Evolutionary conservation across 2,113 vertebrate genomes (phyloP), one percentile per base, ranked within the genome.

Genomic region (Sardina pilchardus): DNA sequence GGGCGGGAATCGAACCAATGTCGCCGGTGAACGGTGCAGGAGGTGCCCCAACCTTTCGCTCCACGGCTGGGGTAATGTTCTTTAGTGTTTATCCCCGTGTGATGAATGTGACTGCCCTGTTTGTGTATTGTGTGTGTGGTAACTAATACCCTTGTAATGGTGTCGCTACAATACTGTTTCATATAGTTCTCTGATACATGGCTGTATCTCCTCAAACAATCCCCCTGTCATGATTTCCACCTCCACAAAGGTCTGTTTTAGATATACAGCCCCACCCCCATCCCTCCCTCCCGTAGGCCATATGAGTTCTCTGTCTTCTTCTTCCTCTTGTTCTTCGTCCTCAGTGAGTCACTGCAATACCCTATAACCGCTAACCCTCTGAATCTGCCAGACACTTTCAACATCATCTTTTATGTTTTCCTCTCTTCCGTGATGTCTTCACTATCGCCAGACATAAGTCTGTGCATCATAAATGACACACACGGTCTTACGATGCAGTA

Each of bases 151-250:
- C n/a, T n/a, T n/a, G n/a, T n/a, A n/a, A n/a, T n/a, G n/a, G n/a
- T n/a, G n/a, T n/a, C n/a, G n/a, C n/a, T n/a, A n/a, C n/a, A n/a
- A n/a, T n/a, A n/a, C n/a, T 21, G 53, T 19, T 6, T 59, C 5
- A 6, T 24, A 19, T 24, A 59, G 21, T 21, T 59, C 53, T 59
- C 53, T 59, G 19, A 59, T 59, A 59, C 53, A 59, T 6, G 21
- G 21, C 24, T 24, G 21, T 5, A 21, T 59, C 19, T 59, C 53
- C 53, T 59, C 53, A 59, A 21, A 59, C 19, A 59, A 7, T 50
- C 12, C 48, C 53, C 50, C 24, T 84, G 8, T 36, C 83, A 67
- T 84, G 82, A 39, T 84, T 53, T 84, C 53, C 43, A 84, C 83
- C 48, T 53, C 17, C 21, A 71, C 36, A 84, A 84, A 44, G 17